Evolutionary conservation across 2,113 vertebrate species (phyloP).

Genomic region (Corythornis madagascariensis): DNA sequence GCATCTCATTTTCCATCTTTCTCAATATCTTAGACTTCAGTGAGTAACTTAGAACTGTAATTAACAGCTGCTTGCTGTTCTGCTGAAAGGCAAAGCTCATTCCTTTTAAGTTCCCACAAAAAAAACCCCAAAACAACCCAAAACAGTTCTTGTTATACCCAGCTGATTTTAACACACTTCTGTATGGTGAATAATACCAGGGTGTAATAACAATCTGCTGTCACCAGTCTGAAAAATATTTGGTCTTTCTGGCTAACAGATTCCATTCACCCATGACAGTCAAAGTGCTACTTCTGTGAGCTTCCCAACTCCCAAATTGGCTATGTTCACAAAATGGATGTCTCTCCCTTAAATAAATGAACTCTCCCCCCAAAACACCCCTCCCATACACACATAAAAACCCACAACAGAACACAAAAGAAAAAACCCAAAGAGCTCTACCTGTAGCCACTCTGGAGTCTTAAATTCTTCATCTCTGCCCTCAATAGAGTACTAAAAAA

Average conservation of each 20-base stretch:
- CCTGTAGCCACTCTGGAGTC: neutral
- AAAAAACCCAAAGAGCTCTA: neutral
- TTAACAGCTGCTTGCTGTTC: neutral
- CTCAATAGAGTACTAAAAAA: neutral
- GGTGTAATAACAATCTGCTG: neutral
- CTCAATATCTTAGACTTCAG: neutral
- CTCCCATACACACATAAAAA: no score
- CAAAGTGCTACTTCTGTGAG: neutral
- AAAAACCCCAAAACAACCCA: neutral
- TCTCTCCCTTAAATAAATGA: neutral
- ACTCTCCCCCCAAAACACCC: no score
- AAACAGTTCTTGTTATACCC: neutral
- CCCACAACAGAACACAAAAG: no score
- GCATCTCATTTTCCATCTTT: neutral
- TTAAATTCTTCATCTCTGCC: neutral
- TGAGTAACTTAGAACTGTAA: neutral
- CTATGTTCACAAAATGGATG: neutral
- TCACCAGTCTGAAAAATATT: neutral
- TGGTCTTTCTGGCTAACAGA: neutral
- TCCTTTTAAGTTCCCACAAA: neutral
- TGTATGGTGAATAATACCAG: neutral
- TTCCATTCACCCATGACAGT: neutral
- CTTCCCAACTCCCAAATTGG: neutral
- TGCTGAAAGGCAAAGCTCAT: neutral
- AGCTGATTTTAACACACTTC: neutral